A percentile compares a stretch with the other conserved stretches of the same genome.
These are phyloP conservation scores for Pavo muticus DNA, from an alignment of 2,113 vertebrate genomes.

Conservation along the genomic window DNA sequence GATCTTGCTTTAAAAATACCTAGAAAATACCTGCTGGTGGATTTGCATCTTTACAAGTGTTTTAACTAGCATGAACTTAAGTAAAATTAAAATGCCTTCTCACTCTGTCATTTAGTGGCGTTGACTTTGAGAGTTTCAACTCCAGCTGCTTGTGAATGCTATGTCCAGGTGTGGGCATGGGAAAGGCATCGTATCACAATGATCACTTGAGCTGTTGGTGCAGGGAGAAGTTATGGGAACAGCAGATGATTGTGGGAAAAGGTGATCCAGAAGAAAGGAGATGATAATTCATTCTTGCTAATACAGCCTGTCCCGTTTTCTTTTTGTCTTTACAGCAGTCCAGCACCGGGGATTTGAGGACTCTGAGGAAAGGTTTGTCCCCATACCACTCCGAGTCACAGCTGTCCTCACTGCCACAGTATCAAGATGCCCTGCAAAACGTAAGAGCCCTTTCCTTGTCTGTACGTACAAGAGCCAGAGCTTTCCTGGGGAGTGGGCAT, in stretches of 20 bases:
- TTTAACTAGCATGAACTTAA: not conserved
- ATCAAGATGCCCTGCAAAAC: constrained; percentile 89
- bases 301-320: not conserved
- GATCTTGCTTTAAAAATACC: not conserved
- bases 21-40: not conserved
- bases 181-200: not conserved
- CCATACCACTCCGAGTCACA: constrained; percentile 95
- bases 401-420: constrained; percentile 89
- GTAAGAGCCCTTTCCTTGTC: constrained; percentile 75
- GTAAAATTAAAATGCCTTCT: not conserved
- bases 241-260: not conserved
- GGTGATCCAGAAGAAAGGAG: not conserved
- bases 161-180: not conserved
- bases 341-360: constrained; percentile 88
- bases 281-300: not conserved
- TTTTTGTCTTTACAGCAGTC: constrained; percentile 77
- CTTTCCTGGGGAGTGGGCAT: not conserved
- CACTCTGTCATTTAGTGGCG: not conserved
- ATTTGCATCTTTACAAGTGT: not conserved
- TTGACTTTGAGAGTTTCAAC: not conserved
- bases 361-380: constrained; percentile 90
- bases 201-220: not conserved
- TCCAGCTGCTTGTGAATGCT: not conserved
- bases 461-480: rapidly evolving
- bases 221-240: not conserved